Evolutionary conservation across 2,113 vertebrate species (phyloP), one percentile per base, ranked within the genome.

Genomic region (Clarias macrocephalus): DNA sequence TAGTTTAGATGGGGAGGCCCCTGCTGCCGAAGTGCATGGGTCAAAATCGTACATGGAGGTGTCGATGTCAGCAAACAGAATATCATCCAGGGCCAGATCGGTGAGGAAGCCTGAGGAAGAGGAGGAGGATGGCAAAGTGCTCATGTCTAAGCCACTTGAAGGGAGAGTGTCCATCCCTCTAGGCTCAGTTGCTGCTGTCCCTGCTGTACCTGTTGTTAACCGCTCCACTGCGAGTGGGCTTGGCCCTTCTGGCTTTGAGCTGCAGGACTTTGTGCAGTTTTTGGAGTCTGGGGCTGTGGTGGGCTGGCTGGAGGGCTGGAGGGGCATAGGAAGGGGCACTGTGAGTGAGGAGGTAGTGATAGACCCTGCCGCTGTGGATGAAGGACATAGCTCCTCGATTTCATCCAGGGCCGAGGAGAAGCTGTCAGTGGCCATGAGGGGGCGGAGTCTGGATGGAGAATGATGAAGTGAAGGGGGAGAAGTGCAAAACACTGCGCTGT

Each of bases 11-110:
- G 97, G 92, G 48, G 93, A 85, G 0, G 95, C 91, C 33, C 91
- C 92, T 30, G 91, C 60, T 65, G 96, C 96, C 0, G 97, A 92
- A 1, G 93, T 97, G 93, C 97, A 99, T 90, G 98, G 97, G 92
- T 99, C 98, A 91, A 99, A 99, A 94, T 99, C 98, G 79, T 99
- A 99, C 98, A 99, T 99, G 91, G 98, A 99, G 77, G 98, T 99
- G 91, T 99, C 98, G 77, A 99, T 99, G 93, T 99, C 98, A 8
- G 98, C 98, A 4, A 99, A 99, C 66, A 99, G 96, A 93, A 99
- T 98, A 82, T 99, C 98, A 70, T 99, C 98, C 94, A 99, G 94
- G 87, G 98, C 98, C 94, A 99, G 95, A 95, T 99, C 98, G 48
- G 98, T 98, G 90, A 99, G 97, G 86, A 99, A 99, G 87, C 97